phyloP scores from a whole-genome alignment of 2,797 vertebrate species.

The Cynodonichthys magdalenae region DNA sequence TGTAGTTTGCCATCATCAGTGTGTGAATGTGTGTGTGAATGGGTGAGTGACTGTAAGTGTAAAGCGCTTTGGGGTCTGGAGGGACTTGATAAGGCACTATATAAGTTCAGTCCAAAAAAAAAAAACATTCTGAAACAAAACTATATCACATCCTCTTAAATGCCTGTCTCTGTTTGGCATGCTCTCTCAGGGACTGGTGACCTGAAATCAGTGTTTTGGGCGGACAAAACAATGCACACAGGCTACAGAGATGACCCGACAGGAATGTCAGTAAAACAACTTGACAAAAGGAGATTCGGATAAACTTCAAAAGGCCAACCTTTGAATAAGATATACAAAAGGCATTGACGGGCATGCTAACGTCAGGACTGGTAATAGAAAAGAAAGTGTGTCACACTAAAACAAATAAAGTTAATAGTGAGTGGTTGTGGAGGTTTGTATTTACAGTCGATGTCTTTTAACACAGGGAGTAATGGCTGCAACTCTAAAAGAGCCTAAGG shows the following conservation, averaged over 20 bases:
- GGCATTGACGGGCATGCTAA: constrained; percentile 38
- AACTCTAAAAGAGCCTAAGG: constrained; percentile 49
- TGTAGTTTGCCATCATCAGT: too few relatives aligned
- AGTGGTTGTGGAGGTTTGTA: constrained; percentile 24
- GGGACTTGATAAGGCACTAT: too few relatives aligned
- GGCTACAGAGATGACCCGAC: constrained; percentile 64
- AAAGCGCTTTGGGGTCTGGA: too few relatives aligned
- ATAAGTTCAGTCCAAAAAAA: too few relatives aligned
- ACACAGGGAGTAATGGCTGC: constrained; percentile 56
- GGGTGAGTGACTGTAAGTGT: too few relatives aligned
- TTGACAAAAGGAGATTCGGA: constrained; percentile 61
- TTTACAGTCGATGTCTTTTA: constrained; percentile 62
- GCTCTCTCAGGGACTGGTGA: constrained; percentile 41
- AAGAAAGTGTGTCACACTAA: constrained; percentile 3
- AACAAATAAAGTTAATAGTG: constrained; percentile 22
- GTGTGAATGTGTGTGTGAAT: too few relatives aligned
- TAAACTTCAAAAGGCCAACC: constrained; percentile 55
- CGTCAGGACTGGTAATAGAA: constrained; percentile 42
- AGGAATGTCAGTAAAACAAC: constrained; percentile 70
- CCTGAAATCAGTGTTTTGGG: constrained; percentile 66
- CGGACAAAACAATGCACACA: constrained; percentile 63
- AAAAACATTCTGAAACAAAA: too few relatives aligned
- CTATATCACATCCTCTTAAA: constrained; percentile 52
- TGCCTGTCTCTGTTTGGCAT: constrained; percentile 50
- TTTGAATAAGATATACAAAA: constrained; percentile 42